Conservation (phyloP, 2,113 vertebrate genomes). For the Platysternon megacephalum region DNA sequence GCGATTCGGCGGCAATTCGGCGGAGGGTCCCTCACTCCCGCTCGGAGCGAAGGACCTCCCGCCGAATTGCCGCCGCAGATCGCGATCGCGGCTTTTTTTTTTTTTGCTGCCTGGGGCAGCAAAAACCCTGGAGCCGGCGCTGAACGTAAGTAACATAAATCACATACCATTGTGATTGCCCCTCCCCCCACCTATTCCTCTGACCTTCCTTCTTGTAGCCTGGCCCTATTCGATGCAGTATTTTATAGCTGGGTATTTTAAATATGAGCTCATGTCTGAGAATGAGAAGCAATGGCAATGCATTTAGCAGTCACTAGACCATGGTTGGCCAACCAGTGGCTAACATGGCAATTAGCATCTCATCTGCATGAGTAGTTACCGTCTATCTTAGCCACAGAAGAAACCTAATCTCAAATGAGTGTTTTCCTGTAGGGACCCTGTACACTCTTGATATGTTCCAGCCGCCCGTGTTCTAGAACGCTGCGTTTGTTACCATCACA, state of each 20-base stretch:
- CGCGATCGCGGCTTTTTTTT: no score
- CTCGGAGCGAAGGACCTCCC: no score
- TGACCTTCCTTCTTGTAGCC: not conserved
- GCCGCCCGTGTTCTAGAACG: not conserved
- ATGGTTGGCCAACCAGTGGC: not conserved
- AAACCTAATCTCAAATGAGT: not conserved
- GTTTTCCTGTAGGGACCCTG: not conserved
- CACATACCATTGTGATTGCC: fast-evolving
- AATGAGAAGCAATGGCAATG: not conserved
- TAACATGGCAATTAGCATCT: not conserved
- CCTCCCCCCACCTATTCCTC: not conserved
- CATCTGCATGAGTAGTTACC: not conserved
- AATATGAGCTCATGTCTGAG: not conserved
- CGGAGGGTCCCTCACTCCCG: no score
- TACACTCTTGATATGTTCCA: not conserved
- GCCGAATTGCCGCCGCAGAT: no score
- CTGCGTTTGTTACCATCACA: not conserved
- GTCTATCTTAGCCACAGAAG: not conserved
- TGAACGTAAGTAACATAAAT: not conserved
- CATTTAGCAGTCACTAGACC: not conserved
- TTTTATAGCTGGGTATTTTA: not conserved
- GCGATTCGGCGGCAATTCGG: no score
- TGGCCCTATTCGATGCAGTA: not conserved
- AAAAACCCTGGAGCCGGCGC: no score
- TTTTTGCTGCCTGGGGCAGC: no score